These are phyloP conservation scores for Nephrotoma guestfalica DNA, from an alignment of 2,888 invertebrate species.

Conservation along the genomic window DNA sequence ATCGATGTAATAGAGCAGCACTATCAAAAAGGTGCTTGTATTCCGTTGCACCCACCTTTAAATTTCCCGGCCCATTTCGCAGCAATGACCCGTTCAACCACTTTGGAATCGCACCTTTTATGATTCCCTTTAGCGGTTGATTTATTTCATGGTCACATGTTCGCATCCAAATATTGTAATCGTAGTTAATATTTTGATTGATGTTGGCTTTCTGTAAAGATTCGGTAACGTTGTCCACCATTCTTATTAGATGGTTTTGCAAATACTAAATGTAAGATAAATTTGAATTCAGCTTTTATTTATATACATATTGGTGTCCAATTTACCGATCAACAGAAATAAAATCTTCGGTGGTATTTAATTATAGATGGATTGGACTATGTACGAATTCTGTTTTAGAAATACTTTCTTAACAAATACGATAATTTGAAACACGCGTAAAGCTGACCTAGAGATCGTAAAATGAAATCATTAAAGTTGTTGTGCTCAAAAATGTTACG, in stretches of 20 bases:
- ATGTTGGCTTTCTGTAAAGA: background rate
- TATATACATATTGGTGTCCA: too few relatives aligned
- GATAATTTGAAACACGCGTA: too few relatives aligned
- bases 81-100: slow-evolving; percentile 70
- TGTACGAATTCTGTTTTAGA: too few relatives aligned
- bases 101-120: slow-evolving; percentile 47
- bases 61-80: slow-evolving; percentile 80
- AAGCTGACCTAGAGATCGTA: too few relatives aligned
- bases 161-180: slow-evolving; percentile 62
- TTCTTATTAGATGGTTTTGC: background rate
- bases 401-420: too few relatives aligned
- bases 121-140: slow-evolving; percentile 48
- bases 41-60: slow-evolving; percentile 61
- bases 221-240: background rate
- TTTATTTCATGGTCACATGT: slow-evolving; percentile 63
- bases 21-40: slow-evolving; percentile 85
- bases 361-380: too few relatives aligned
- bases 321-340: too few relatives aligned
- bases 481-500: too few relatives aligned
- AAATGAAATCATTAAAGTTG: too few relatives aligned
- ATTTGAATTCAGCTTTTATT: background rate
- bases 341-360: too few relatives aligned
- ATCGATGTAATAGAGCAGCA: slow-evolving; percentile 72
- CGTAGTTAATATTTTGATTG: slow-evolving; percentile 46
- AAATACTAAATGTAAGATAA: background rate